Conservation (phyloP, 2,888 invertebrate genomes). For the Sycophila texana region DNA sequence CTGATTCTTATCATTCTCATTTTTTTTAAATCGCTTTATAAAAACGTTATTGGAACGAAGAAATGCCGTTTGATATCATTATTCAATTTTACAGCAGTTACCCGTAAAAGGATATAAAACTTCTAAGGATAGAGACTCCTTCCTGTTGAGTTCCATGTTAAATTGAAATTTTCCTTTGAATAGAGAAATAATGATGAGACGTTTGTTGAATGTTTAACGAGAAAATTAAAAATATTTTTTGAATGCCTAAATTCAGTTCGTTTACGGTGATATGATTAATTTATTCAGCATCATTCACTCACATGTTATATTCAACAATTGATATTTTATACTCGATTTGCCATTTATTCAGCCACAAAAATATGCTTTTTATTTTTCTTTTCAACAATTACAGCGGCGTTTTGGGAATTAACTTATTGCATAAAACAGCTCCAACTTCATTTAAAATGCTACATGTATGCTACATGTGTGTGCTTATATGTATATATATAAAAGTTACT, state of each 20-base stretch:
- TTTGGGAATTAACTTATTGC: conserved; percentile 16
- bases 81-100: background rate
- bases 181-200: too few species aligned
- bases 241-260: conserved; percentile 22
- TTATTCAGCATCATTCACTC: background rate
- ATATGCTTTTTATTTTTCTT: conserved; percentile 35
- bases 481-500: conserved; percentile 28
- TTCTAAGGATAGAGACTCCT: too few species aligned
- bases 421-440: conserved; percentile 1
- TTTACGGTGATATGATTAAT: too few species aligned
- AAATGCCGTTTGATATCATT: conserved; percentile 20
- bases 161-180: too few species aligned
- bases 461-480: conserved; percentile 6
- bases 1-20: background rate
- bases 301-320: conserved; percentile 19
- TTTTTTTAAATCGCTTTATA: conserved; percentile 26
- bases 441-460: conserved; percentile 18
- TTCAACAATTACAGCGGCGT: background rate
- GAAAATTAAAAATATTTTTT: background rate
- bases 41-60: conserved; percentile 16
- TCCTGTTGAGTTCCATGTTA: too few species aligned
- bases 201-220: too few species aligned
- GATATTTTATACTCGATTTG: background rate
- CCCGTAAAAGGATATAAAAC: too few species aligned
- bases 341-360: conserved; percentile 27